These are phyloP conservation scores for Erannis defoliaria DNA, from an alignment of 2,888 invertebrate species.

Conservation along the genomic window DNA sequence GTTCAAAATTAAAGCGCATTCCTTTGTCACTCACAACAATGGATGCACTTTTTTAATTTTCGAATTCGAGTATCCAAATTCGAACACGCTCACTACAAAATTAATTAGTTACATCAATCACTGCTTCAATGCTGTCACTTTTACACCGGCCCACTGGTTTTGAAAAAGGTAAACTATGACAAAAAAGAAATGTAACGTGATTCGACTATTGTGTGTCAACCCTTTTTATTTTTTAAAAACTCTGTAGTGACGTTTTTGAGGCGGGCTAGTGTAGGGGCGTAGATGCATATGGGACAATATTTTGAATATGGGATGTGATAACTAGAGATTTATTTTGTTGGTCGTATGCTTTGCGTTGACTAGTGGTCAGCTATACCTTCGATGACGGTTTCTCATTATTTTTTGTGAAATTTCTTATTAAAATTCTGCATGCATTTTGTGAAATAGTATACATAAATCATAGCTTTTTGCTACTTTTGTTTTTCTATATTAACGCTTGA, in stretches of 20 bases:
- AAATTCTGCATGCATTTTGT: too few relatives aligned
- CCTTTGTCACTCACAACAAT: constrained; percentile 66
- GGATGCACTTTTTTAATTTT: constrained; percentile 67
- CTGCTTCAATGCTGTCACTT: constrained; percentile 74
- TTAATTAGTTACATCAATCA: constrained; percentile 87
- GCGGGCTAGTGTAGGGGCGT: constrained; percentile 69
- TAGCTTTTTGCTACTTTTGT: too few relatives aligned
- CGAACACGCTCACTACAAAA: constrained; percentile 75
- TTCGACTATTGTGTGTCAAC: constrained; percentile 78
- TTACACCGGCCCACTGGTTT: constrained; percentile 73
- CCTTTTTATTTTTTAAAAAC: constrained; percentile 58
- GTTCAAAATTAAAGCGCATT: constrained; percentile 56
- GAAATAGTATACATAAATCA: too few relatives aligned
- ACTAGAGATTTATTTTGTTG: constrained; percentile 51
- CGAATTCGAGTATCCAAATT: constrained; percentile 72
- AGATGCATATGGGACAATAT: constrained; percentile 71
- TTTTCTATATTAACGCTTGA: too few relatives aligned
- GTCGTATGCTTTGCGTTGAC: constrained; percentile 35
- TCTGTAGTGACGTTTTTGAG: constrained; percentile 66
- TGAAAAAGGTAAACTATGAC: constrained; percentile 67
- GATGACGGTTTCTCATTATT: too few relatives aligned
- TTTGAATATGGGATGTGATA: constrained; percentile 68
- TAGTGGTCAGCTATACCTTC: too few relatives aligned
- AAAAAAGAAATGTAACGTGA: constrained; percentile 78
- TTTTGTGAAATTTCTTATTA: too few relatives aligned